These are phyloP conservation scores for Drosophila nigritarsus DNA, from an alignment of 2,888 invertebrate genomes.

Conservation along the genomic window DNA sequence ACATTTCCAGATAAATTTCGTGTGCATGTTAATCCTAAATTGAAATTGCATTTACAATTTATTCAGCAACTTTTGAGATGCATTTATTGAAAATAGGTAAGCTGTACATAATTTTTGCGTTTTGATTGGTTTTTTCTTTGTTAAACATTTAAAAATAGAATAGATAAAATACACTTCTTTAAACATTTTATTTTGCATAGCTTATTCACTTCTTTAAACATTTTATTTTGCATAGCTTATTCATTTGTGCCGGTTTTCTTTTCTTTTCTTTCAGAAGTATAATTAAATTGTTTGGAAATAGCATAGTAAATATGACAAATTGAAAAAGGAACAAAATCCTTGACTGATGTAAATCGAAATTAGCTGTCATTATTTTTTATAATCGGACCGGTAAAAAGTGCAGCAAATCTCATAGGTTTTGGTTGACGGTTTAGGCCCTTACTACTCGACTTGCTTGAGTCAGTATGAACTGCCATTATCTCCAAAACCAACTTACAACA, in stretches of 20 bases:
- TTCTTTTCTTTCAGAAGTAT: not conserved
- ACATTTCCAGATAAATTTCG: not conserved
- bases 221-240: not conserved
- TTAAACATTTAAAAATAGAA: not conserved
- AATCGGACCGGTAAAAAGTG: slow-evolving; percentile 26
- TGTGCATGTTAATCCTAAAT: not conserved
- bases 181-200: not conserved
- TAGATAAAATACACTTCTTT: not conserved
- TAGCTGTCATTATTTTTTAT: not conserved
- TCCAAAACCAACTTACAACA: slow-evolving; percentile 20
- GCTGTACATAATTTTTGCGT: not conserved
- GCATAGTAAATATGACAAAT: not conserved
- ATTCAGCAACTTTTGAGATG: not conserved
- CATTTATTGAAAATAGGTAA: not conserved
- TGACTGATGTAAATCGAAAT: not conserved
- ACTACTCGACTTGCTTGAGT: not conserved
- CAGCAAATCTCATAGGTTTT: slow-evolving; percentile 38
- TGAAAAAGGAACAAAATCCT: not conserved
- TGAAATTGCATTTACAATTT: not conserved
- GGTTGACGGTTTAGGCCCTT: not conserved
- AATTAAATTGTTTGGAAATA: not conserved
- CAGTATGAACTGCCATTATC: slow-evolving; percentile 19
- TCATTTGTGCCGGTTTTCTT: not conserved
- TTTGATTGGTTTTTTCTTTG: not conserved
- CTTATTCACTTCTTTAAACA: not conserved